Evolutionary conservation across 2,888 invertebrate genomes (phyloP), one percentile per base, ranked within the genome.

Genomic region (Cryptophagus acutangulus): DNA sequence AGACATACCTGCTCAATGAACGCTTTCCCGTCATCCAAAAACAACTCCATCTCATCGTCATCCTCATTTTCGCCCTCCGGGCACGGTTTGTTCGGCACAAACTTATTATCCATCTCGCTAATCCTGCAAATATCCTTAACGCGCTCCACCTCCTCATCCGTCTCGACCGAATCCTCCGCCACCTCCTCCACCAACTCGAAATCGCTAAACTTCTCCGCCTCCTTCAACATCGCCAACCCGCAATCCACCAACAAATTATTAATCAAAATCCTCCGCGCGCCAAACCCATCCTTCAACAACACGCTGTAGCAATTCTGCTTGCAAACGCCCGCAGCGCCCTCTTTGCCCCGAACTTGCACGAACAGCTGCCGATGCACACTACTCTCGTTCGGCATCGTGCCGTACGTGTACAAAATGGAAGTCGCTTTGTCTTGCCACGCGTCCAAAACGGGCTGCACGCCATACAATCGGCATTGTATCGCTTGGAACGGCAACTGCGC

Each of bases 401-500:
- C 71, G 33, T 68, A 69, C 18, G 74, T 69, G 37, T 66, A 73
- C 14, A 82, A 63, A 61, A 74, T 71, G 54, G 77, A 74, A 0
- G 66, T 73, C 2, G 72, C 72, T 31, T 73, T 73, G 17, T 73
- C 73, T 1, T 71, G 63, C 79, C 80, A 81, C 1, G 63, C 57
- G 2, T 71, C 62, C 1, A 69, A 66, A 1, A 61, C 54, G 0
- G 79, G 75, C 45, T 61, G 52, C 1, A 80, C 55, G 14, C 79
- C 77, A n/a, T 73, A 57, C 33, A 82, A 59, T 30, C 72, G 61
- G 61, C 82, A 82, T 62, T 79, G 78, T 24, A 82, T 79, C 2
- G 78, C 77, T 72, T 69, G 68, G 43, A 80, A 80, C 1, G 82
- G 82, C 43, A 82, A 57, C 54, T 70, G 70, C 2, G 59, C 64